These are phyloP conservation scores for Pectinophora gossypiella DNA, from an alignment of 1,140 invertebrate species.

Conservation along the genomic window DNA sequence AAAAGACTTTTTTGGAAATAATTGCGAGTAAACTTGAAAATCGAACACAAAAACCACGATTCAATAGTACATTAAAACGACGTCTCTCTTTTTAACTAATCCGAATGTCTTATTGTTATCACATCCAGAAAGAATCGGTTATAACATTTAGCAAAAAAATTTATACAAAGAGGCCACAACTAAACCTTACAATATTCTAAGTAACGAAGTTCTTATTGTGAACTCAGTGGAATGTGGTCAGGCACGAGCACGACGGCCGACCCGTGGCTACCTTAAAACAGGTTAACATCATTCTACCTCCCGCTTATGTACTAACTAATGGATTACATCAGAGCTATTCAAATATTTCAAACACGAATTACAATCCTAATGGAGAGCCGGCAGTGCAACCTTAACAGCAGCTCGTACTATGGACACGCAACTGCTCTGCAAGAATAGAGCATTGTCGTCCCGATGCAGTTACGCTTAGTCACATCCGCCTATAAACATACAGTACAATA, in stretches of 20 bases:
- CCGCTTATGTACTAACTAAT: slow-evolving; percentile 28
- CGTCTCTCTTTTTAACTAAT: no score
- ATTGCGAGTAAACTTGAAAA: no score
- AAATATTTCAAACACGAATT: background rate
- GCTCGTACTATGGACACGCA: background rate
- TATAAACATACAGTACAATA: slow-evolving; percentile 35
- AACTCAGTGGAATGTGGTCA: slow-evolving; percentile 51
- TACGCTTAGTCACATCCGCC: slow-evolving; percentile 39
- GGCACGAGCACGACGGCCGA: slow-evolving; percentile 45
- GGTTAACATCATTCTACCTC: slow-evolving; percentile 53
- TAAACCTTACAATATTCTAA: slow-evolving; percentile 2
- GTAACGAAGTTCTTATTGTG: slow-evolving; percentile 33
- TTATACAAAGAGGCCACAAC: background rate
- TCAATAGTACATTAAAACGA: no score
- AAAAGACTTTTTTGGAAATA: no score
- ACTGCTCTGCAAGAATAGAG: slow-evolving; percentile 26
- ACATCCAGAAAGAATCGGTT: no score
- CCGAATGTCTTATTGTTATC: no score
- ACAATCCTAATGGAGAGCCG: background rate
- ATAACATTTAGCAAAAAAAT: background rate
- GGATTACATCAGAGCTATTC: background rate
- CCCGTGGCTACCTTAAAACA: slow-evolving; percentile 48
- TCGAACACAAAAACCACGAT: no score
- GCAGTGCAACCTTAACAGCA: background rate
- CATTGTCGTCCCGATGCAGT: slow-evolving; percentile 36